Evolutionary conservation across 2,113 vertebrate species (phyloP), one percentile per base, ranked within the genome.

Genomic region (Hemiscyllium ocellatum): DNA sequence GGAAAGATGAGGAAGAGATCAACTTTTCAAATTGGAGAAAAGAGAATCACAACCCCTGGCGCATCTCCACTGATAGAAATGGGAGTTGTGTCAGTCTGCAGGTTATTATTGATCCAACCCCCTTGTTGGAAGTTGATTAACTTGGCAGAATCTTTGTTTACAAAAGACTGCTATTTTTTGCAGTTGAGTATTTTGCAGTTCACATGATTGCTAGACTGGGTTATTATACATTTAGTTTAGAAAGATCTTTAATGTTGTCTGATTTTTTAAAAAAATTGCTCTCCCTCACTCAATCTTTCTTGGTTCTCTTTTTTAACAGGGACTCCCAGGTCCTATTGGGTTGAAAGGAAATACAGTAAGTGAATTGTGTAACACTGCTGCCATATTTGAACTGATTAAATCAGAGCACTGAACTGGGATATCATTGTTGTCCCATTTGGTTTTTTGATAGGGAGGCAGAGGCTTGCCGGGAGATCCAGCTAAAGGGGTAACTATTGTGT

Each of bases 311-410:
- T 26, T 96, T 76, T 97, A 97, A 69, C 96, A 99, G 98, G 98
- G 98, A 89, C 94, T 97, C 7, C 97, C 96, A 0, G 98, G 98
- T 96, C 96, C 97, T 19, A 66, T 97, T 33, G 98, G 98, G 78
- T 97, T 97, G n/a, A 98, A 99, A 96, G 98, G 98, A 97, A 97
- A 98, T 17, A 97, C 98, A 96, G 98, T 98, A 96, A 97, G 97
- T 97, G 95, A 94, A 19, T 66, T 85, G 33, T 22, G 72, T 42
- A 76, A 52, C 29, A 13, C 29, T 19, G 26, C 1, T 72, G 12
- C 33, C 24, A 13, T 1, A 66, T 66, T 61, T 66, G 65, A 47
- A 68, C 15, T 66, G 68, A 50, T 26, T 95, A 29, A 94, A 95
- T 69, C 61, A 68, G 26, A 61, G 20, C 13, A 10, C 56, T 87